Evolutionary conservation across 2,113 vertebrate species (phyloP).

Genomic region (Equus quagga): DNA sequence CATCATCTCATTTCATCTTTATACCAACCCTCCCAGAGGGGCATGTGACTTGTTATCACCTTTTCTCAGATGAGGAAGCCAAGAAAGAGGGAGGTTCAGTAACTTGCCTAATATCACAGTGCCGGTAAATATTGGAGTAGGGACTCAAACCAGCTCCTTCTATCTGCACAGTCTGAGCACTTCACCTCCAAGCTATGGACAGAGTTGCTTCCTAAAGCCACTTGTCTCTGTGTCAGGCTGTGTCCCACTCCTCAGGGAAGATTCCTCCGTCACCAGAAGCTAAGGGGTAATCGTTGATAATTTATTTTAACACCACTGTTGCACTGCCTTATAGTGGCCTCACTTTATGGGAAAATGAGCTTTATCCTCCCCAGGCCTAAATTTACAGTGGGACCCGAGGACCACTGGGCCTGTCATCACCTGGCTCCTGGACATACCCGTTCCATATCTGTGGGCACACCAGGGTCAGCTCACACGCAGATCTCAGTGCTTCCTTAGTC

Average conservation of each 20-base stretch:
- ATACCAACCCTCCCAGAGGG: neutral
- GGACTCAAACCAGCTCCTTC: neutral
- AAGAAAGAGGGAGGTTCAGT: neutral
- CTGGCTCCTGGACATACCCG: accelerated
- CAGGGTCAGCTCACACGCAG: neutral
- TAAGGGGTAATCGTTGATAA: neutral
- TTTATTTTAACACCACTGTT: neutral
- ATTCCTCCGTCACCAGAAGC: neutral
- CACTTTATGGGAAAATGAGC: neutral
- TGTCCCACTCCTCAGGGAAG: neutral
- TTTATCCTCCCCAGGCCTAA: neutral
- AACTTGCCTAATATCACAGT: neutral
- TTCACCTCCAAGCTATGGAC: neutral
- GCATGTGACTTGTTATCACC: neutral
- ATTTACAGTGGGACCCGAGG: neutral
- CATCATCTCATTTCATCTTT: neutral
- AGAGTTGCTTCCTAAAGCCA: neutral
- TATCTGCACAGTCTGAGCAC: neutral
- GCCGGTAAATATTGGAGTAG: neutral
- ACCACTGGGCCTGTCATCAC: neutral
- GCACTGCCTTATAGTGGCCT: neutral
- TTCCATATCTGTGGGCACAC: neutral
- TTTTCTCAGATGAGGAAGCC: neutral
- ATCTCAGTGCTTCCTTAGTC: neutral
- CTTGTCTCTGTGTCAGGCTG: neutral